Evolutionary conservation across 64 coral and sea anemone species (phyloP).

Genomic region (Stichodactyla helianthus): DNA sequence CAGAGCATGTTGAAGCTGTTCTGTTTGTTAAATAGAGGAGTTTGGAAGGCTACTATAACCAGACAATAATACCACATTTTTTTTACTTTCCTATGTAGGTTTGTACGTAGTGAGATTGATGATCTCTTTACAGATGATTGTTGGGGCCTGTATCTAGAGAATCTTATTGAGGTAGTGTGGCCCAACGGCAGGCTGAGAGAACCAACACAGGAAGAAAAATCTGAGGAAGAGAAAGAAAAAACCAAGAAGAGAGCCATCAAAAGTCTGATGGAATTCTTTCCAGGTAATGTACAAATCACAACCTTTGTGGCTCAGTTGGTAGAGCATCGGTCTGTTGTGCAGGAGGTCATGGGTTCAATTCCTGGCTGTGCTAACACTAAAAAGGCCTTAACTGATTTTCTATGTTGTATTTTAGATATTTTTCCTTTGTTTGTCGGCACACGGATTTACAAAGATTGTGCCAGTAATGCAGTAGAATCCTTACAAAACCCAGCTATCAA

Average conservation of each 20-base stretch:
- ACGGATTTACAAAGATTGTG: constrained; percentile 31
- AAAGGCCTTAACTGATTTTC: not conserved
- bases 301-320: no score
- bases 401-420: constrained; percentile 21
- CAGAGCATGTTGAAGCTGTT: no score
- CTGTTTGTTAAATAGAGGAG: no score
- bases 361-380: no score
- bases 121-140: constrained; percentile 35
- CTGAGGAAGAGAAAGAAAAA: constrained; percentile 42
- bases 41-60: no score
- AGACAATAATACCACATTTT: not conserved
- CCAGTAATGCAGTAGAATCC: constrained; percentile 60
- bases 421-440: constrained; percentile 40
- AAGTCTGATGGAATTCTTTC: constrained; percentile 49
- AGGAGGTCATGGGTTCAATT: no score
- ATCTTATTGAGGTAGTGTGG: constrained; percentile 39
- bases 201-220: constrained; percentile 5
- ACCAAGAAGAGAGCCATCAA: constrained; percentile 48
- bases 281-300: constrained; percentile 25
- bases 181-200: constrained; percentile 15
- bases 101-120: constrained; percentile 38
- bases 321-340: no score
- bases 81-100: constrained; percentile 27
- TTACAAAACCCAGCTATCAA: constrained; percentile 63
- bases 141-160: constrained; percentile 37